Conservation (phyloP, 2,888 invertebrate species). For the Ypsolopha scabrella region DNA sequence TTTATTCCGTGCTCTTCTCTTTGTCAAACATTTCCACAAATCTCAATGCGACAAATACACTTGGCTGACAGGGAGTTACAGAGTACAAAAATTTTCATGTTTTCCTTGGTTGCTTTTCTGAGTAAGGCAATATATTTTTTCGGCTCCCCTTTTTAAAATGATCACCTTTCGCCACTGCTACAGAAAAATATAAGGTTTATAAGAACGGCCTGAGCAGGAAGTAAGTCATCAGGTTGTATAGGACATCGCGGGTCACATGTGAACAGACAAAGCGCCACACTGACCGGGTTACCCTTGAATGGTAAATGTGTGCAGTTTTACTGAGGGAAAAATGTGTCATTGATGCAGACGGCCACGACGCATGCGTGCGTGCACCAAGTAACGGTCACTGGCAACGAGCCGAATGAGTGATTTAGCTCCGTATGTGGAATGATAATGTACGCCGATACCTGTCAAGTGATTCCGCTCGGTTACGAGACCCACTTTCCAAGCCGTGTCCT, state of each 20-base stretch:
- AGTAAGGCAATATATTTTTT: too few species aligned
- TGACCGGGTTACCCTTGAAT: conserved; percentile 69
- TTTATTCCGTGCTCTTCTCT: too few species aligned
- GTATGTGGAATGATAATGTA: conserved; percentile 64
- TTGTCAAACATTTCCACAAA: too few species aligned
- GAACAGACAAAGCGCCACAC: conserved; percentile 50
- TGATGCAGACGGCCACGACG: conserved; percentile 39
- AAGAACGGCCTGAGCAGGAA: neutral
- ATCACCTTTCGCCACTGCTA: too few species aligned
- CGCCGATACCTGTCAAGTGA: conserved; percentile 53
- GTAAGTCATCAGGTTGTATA: conserved; percentile 12
- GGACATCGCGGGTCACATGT: conserved; percentile 36
- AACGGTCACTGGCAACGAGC: conserved; percentile 53
- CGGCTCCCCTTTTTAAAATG: too few species aligned
- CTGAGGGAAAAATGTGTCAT: conserved; percentile 64
- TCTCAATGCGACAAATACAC: too few species aligned
- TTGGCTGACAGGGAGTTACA: too few species aligned
- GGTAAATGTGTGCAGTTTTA: conserved; percentile 63
- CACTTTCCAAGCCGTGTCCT: conserved; percentile 56
- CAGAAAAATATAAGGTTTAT: neutral
- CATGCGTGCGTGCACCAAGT: conserved; percentile 55
- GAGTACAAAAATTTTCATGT: too few species aligned
- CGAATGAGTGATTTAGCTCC: conserved; percentile 66
- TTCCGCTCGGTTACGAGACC: conserved; percentile 40
- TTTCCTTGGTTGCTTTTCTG: too few species aligned